Conservation (phyloP, 2,888 invertebrate genomes). For the Drosophila emarginata region DNA sequence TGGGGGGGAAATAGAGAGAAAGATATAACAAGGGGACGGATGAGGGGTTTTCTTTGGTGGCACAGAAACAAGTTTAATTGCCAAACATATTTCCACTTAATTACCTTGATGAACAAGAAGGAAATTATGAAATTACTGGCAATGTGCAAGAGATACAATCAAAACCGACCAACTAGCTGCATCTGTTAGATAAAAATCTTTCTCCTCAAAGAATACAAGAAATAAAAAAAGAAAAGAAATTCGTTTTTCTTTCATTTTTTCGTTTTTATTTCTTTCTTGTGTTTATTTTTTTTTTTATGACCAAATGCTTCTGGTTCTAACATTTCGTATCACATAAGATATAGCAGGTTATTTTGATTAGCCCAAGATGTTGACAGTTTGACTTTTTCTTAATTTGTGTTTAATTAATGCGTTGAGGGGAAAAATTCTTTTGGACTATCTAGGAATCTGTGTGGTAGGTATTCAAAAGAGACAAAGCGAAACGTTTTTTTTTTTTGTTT, state of each 20-base stretch:
- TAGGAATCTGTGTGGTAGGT: neutral
- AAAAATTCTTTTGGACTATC: neutral
- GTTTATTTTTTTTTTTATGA: constrained; percentile 36
- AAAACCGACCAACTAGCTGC: constrained; percentile 33
- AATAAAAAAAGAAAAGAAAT: constrained; percentile 31
- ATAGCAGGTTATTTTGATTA: constrained; percentile 66
- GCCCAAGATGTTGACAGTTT: constrained; percentile 65
- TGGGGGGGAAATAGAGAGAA: neutral
- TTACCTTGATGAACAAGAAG: constrained; percentile 37
- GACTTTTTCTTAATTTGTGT: constrained; percentile 61
- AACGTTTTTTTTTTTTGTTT: neutral
- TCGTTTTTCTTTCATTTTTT: constrained; percentile 34
- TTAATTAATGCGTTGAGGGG: constrained; percentile 56
- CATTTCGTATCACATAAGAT: constrained; percentile 53
- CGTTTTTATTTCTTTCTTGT: constrained; percentile 6
- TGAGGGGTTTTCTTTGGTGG: constrained; percentile 1
- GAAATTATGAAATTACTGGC: constrained; percentile 57
- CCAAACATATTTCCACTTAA: constrained; percentile 45
- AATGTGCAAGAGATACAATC: constrained; percentile 39
- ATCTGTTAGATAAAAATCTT: constrained; percentile 53
- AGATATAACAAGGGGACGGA: too few relatives aligned
- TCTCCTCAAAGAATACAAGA: too few relatives aligned
- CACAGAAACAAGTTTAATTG: constrained; percentile 40
- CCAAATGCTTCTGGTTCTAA: constrained; percentile 31
- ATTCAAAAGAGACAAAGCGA: neutral